Base-by-base conservation (phyloP, 2,888 invertebrate genomes). In the Cyrtodaria siliqua region DNA sequence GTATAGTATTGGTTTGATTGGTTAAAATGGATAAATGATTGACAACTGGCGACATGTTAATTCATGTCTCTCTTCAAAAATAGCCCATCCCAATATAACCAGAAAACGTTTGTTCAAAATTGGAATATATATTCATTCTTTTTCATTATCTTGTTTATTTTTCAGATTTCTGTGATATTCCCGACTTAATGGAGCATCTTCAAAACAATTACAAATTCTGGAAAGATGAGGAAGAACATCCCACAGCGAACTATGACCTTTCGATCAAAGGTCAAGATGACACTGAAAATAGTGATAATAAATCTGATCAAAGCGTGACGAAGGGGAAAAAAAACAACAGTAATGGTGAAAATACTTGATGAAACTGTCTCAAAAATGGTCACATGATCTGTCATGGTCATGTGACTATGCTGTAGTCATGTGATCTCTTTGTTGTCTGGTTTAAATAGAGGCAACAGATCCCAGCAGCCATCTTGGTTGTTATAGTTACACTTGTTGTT, bases 101-200 rank as follows among this genome's bases (percentile, higher is more conserved):
- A n/a, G n/a, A n/a, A n/a, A n/a, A n/a, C n/a, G n/a, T n/a, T n/a
- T n/a, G n/a, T n/a, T n/a, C n/a, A n/a, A n/a, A n/a, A n/a, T n/a
- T n/a, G n/a, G n/a, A n/a, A n/a, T n/a, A n/a, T n/a, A n/a, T n/a
- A n/a, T n/a, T n/a, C n/a, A n/a, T n/a, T n/a, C n/a, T n/a, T n/a
- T n/a, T n/a, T n/a, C n/a, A n/a, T n/a, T n/a, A n/a, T n/a, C n/a
- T n/a, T n/a, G n/a, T n/a, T n/a, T n/a, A n/a, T n/a, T n/a, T n/a
- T 93, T 2, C 93, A 97, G 98, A 96, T 62, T 97, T 98, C 93
- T 96, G 97, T 91, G 97, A 98, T 92, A 96, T 98, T 95, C 98
- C 98, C 0, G 97, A 98, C 93, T 94, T 98, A 84, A 96, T 98
- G 81, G 95, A 95, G 16, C 96, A 97, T 93, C 96, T 98, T 94